phyloP scores from a whole-genome alignment of 2,888 invertebrate species.

The Bugula neritina region DNA sequence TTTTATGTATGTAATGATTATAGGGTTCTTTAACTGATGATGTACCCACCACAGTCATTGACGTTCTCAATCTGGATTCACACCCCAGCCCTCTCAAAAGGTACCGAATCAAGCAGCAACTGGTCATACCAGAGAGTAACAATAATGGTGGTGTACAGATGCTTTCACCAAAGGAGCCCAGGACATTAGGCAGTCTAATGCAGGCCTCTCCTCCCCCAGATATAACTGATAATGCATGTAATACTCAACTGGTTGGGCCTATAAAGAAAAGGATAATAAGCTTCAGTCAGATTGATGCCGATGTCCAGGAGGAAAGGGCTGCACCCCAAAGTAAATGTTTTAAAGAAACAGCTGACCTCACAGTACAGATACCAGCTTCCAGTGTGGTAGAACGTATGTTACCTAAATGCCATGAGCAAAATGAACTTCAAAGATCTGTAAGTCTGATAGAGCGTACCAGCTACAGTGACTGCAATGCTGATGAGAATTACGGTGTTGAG shows the following conservation, averaged over 20 bases:
- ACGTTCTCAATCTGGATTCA: background rate
- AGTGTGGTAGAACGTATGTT: background rate
- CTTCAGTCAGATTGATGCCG: background rate
- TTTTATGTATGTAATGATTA: background rate
- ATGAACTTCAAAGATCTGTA: background rate
- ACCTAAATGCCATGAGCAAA: background rate
- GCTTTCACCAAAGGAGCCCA: conserved; percentile 5
- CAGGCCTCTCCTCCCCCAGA: background rate
- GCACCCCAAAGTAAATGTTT: background rate
- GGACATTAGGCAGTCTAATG: background rate
- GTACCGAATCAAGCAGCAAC: background rate
- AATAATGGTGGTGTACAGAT: background rate
- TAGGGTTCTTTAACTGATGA: background rate
- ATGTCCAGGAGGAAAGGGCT: background rate
- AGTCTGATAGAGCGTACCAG: conserved; percentile 2
- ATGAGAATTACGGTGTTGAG: background rate
- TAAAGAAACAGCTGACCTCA: background rate
- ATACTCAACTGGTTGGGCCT: background rate
- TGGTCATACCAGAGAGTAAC: background rate
- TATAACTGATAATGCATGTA: background rate
- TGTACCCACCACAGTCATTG: background rate
- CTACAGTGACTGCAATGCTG: background rate
- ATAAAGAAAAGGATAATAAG: background rate
- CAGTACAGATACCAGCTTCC: background rate
- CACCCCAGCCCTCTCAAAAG: background rate